Evolutionary conservation across 2,888 invertebrate genomes (phyloP).

Genomic region (Xestia rhomboidea): DNA sequence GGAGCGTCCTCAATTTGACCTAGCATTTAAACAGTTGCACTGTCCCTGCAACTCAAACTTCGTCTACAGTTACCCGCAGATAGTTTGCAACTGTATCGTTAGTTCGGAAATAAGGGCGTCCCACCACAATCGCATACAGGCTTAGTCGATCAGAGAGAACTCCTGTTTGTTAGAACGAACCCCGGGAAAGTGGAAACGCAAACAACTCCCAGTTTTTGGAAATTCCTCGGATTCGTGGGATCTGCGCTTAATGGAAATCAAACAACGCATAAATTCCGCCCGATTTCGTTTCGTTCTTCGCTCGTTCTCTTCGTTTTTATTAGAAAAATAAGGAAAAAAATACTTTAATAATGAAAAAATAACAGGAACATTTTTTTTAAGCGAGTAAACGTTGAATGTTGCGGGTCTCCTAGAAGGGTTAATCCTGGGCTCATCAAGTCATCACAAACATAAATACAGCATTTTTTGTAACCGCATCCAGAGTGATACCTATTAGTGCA

Average conservation of each 20-base stretch:
- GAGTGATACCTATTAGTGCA: not conserved
- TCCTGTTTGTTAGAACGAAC: not conserved
- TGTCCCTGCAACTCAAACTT: not conserved
- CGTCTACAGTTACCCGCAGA: not conserved
- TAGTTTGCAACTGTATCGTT: slow-evolving; percentile 8
- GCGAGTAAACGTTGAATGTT: not conserved
- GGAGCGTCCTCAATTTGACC: not conserved
- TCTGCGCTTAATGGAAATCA: not conserved
- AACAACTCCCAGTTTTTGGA: not conserved
- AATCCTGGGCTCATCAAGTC: not conserved
- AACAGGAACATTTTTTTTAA: not conserved
- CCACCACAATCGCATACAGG: not conserved
- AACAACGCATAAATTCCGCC: not conserved
- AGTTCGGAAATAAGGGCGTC: not conserved
- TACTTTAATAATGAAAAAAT: not conserved
- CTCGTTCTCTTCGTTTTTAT: no score
- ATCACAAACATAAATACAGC: not conserved
- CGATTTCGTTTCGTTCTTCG: not conserved
- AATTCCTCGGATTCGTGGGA: slow-evolving; percentile 2
- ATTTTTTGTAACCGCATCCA: not conserved
- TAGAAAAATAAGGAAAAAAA: not conserved
- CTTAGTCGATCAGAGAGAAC: not conserved
- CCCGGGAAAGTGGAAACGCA: not conserved
- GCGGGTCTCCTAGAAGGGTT: not conserved
- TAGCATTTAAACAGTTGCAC: not conserved